Conservation (phyloP, 2,888 invertebrate genomes). For the Aphodius granarius region DNA sequence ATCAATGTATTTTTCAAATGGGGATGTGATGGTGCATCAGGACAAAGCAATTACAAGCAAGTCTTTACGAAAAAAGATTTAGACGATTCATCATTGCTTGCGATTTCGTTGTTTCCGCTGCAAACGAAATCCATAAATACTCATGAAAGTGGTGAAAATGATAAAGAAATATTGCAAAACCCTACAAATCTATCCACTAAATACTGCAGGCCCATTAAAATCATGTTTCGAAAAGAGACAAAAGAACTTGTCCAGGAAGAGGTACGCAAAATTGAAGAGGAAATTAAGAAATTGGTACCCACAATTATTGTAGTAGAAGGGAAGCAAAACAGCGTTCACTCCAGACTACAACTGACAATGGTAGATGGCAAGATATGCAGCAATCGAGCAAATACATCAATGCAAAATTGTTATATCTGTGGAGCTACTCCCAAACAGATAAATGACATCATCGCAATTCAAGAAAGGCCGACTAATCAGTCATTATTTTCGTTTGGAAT, state of each 20-base stretch:
- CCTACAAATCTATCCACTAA: background rate
- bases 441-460: background rate
- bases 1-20: background rate
- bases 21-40: conserved; percentile 15
- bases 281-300: background rate
- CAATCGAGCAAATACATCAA: background rate
- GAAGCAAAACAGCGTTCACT: background rate
- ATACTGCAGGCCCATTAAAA: conserved; percentile 9
- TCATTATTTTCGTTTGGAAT: background rate
- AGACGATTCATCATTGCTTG: background rate
- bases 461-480: background rate
- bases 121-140: background rate
- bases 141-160: too few relatives aligned
- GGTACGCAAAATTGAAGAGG: background rate
- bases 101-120: background rate
- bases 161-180: background rate
- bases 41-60: conserved; percentile 11
- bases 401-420: conserved; percentile 9
- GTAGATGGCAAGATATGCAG: conserved; percentile 2
- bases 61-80: background rate
- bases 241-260: background rate
- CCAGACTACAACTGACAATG: background rate
- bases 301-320: background rate
- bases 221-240: background rate
- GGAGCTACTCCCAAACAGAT: background rate